These are phyloP conservation scores for Diadophis punctatus DNA, from an alignment of 2,113 vertebrate genomes.

Conservation along the genomic window DNA sequence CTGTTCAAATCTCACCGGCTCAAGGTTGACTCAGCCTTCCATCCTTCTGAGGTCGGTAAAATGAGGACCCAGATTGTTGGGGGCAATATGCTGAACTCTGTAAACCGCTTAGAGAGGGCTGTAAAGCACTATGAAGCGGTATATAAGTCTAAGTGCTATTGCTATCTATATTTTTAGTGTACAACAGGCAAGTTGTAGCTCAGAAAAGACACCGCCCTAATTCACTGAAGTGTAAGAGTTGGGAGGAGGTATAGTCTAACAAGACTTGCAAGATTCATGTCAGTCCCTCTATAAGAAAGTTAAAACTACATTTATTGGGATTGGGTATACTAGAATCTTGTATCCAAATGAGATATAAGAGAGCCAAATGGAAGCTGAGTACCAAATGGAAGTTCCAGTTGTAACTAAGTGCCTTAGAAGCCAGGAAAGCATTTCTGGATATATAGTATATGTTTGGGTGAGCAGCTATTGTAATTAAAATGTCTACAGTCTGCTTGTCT, in stretches of 20 bases:
- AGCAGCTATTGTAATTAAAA: not conserved
- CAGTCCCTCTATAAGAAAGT: not conserved
- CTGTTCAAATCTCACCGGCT: no score
- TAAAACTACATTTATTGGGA: not conserved
- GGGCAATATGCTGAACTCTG: no score
- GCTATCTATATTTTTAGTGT: not conserved
- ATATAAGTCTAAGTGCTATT: no score
- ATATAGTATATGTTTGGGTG: not conserved
- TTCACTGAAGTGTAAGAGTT: not conserved
- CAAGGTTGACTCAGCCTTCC: no score
- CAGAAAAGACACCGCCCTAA: not conserved
- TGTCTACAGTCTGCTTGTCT: not conserved
- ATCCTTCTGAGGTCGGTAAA: no score
- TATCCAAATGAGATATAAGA: not conserved
- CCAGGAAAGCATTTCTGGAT: not conserved
- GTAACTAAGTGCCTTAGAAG: not conserved
- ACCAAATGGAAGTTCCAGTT: not conserved
- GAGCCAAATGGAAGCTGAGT: not conserved
- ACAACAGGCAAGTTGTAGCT: not conserved
- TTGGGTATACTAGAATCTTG: not conserved
- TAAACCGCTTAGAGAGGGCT: no score
- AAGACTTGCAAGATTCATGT: not conserved
- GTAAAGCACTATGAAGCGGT: no score
- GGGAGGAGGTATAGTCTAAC: not conserved
- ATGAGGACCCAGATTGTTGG: no score